These are phyloP conservation scores for Brachionus asplanchnoidis DNA, from an alignment of 1,140 invertebrate genomes.

Conservation along the genomic window DNA sequence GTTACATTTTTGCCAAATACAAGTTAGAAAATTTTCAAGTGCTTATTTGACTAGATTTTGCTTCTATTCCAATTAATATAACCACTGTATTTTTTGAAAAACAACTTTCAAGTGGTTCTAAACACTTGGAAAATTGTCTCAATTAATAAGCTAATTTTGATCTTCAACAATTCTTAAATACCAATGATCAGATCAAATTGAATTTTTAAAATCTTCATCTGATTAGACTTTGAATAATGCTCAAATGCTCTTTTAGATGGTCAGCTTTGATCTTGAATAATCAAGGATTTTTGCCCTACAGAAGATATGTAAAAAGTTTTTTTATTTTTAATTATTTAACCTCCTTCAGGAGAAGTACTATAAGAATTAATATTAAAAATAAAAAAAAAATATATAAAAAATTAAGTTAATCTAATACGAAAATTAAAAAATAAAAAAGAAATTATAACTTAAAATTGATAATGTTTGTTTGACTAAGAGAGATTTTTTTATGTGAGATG, in stretches of 20 bases:
- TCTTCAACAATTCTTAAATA: neutral
- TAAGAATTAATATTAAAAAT: too few species aligned
- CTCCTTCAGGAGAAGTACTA: too few species aligned
- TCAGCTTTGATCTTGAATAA: neutral
- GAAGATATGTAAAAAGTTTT: neutral
- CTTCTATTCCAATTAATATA: conserved; percentile 2
- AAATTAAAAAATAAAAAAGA: too few species aligned
- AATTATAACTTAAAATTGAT: too few species aligned
- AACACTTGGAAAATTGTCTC: conserved; percentile 27
- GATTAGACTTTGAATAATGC: neutral
- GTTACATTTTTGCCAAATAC: neutral
- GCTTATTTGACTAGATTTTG: neutral
- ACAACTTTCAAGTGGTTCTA: neutral
- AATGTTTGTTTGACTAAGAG: too few species aligned
- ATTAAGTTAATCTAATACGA: too few species aligned
- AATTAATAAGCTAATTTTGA: conserved; percentile 36
- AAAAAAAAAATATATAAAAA: too few species aligned
- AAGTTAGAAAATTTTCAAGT: neutral
- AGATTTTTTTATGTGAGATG: too few species aligned
- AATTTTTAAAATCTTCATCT: neutral
- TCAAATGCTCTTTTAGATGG: neutral
- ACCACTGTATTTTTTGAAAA: neutral
- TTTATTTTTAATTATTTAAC: neutral
- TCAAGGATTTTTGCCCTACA: neutral
- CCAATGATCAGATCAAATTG: conserved; percentile 25